Conservation (phyloP, 2,797 vertebrate species). For the Moxostoma hubbsi region DNA sequence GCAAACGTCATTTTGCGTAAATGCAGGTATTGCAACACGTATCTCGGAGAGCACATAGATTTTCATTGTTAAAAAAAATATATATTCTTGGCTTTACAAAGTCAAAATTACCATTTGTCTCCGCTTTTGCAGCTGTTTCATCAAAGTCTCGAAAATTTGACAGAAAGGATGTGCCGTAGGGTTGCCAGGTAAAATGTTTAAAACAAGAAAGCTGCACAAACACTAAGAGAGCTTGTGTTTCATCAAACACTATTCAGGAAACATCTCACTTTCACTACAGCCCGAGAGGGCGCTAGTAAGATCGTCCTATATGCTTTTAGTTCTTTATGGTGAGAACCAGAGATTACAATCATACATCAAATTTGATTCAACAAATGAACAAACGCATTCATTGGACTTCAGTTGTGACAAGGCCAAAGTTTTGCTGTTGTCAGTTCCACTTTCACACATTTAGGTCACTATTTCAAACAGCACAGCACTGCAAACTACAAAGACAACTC, state of each 20-base stretch:
- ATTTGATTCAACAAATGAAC: background rate
- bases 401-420: background rate
- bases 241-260: background rate
- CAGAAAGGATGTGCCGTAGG: too few relatives aligned
- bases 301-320: background rate
- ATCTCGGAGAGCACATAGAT: too few relatives aligned
- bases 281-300: background rate
- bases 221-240: background rate
- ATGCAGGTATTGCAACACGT: too few relatives aligned
- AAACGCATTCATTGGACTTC: background rate
- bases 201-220: background rate
- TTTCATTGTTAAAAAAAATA: too few relatives aligned
- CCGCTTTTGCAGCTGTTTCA: too few relatives aligned
- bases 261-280: background rate
- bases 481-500: conserved; percentile 2
- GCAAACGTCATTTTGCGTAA: too few relatives aligned
- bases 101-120: too few relatives aligned
- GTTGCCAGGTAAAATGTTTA: background rate
- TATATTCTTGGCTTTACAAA: too few relatives aligned
- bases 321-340: background rate
- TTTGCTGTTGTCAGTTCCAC: background rate
- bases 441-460: conserved; percentile 2
- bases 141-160: too few relatives aligned
- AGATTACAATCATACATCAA: background rate
- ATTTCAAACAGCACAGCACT: background rate